Evolutionary conservation across 2,888 invertebrate species (phyloP).

Genomic region (Leptopilina syphax): DNA sequence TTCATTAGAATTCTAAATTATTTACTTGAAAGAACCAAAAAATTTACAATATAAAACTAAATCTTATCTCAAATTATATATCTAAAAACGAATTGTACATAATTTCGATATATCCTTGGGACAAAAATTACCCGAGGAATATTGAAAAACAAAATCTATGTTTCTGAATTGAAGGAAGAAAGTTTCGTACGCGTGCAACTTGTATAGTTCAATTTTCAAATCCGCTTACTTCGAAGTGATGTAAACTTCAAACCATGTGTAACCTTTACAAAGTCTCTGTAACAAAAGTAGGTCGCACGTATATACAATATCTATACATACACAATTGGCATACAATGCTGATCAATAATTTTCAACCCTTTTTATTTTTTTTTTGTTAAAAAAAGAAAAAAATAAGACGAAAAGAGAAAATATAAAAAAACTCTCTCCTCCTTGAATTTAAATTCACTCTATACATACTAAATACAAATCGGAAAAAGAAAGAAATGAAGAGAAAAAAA

Average conservation of each 20-base stretch:
- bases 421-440: no score
- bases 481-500: no score
- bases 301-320: not conserved
- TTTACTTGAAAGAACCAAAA: no score
- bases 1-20: no score
- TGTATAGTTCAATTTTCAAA: slow-evolving; percentile 5
- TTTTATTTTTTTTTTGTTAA: not conserved
- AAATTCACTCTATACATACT: no score
- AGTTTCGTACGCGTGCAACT: not conserved
- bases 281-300: slow-evolving; percentile 8
- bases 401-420: not conserved
- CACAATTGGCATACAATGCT: not conserved
- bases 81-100: no score
- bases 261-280: not conserved
- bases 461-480: no score
- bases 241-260: not conserved
- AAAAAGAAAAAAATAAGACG: not conserved
- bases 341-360: not conserved
- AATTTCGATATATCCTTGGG: no score
- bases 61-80: no score
- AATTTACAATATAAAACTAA: no score
- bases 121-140: no score
- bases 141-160: not conserved
- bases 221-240: not conserved
- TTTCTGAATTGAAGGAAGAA: not conserved